These are phyloP conservation scores for Acleris holmiana DNA, from an alignment of 2,888 invertebrate genomes.

Conservation along the genomic window DNA sequence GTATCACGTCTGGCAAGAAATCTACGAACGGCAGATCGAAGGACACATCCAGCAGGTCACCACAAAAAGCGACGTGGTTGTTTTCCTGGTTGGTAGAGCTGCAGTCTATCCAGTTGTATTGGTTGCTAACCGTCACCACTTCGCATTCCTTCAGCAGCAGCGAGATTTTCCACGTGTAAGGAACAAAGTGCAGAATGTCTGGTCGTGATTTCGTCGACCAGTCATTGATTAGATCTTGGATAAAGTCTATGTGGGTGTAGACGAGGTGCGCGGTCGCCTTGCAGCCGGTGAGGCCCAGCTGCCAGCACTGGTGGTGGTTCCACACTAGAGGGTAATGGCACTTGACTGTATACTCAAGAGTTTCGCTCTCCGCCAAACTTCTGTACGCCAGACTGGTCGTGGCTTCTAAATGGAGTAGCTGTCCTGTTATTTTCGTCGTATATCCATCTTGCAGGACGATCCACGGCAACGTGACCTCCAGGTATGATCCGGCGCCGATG, in stretches of 20 bases:
- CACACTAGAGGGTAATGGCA: conserved; percentile 96
- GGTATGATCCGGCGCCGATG: conserved; percentile 96
- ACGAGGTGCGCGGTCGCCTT: conserved; percentile 97
- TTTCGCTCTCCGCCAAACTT: conserved; percentile 96
- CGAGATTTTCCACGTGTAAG: conserved; percentile 97
- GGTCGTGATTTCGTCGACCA: conserved; percentile 98
- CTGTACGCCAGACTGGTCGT: conserved; percentile 97
- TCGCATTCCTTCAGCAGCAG: conserved; percentile 97
- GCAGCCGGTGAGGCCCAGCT: conserved; percentile 94
- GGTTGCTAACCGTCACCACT: conserved; percentile 95
- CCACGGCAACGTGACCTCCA: conserved; percentile 99
- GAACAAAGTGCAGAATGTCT: conserved; percentile 97
- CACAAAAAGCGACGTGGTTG: conserved; percentile 96
- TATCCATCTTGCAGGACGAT: conserved; percentile 94
- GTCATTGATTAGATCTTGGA: conserved; percentile 97
- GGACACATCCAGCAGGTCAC: conserved; percentile 96
- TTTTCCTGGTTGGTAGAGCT: conserved; percentile 98
- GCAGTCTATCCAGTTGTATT: conserved; percentile 99
- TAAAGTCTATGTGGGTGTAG: conserved; percentile 97
- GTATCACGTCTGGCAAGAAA: conserved; percentile 95
- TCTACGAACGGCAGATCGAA: conserved; percentile 97
- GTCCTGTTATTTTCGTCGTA: conserved; percentile 95
- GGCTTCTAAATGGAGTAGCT: conserved; percentile 96
- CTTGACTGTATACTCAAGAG: conserved; percentile 94
- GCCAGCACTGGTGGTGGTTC: conserved; percentile 99